Base-by-base conservation (phyloP, 1,140 invertebrate species). In the Zaprionus tsacasi region DNA sequence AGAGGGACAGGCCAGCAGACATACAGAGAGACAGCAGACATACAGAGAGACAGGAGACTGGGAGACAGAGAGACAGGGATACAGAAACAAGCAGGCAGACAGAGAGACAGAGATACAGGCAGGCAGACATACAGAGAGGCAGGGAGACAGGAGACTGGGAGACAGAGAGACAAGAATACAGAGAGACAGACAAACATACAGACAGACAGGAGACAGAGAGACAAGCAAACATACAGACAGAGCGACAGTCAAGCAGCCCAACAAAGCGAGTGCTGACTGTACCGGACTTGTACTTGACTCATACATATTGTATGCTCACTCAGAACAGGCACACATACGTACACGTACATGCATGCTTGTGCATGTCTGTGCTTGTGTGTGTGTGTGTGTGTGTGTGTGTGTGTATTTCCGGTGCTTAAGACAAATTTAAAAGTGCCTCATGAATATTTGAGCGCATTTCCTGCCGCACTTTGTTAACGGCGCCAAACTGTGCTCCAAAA, bases 401-500 rank as follows among this genome's bases (percentile, higher is more conserved):
- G 79, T 87, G 83, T 88, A 88, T 87, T 87, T 87, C 82, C 82
- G 82, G 82, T 87, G 82, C 82, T 87, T 87, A 87, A 87, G 82
- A 87, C 82, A 87, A 87, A 87, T 87, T 87, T 88, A 88, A 87
- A 87, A 87, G 83, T 74, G 82, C 67, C 80, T 70, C 77, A 87
- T 87, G 66, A 87, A 87, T 87, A 88, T 83, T 87, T 83, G 13
- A 87, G 63, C 80, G 61, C 80, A 88, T 83, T 87, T 86, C 70
- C 79, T 78, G 82, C 67, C 65, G 52, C 74, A 76, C 79, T 58
- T 67, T 79, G 74, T 63, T 60, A 65, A 61, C 57, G 58, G 38
- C 75, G 54, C 73, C 40, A 48, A 45, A 45, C 40, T 45, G 40
- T 30, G 65, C 76, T 83, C 56, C 43, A 55, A 48, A 68, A 79